Evolutionary conservation across 2,113 vertebrate genomes (phyloP), one percentile per base, ranked within the genome.

Genomic region (Daubentonia madagascariensis): DNA sequence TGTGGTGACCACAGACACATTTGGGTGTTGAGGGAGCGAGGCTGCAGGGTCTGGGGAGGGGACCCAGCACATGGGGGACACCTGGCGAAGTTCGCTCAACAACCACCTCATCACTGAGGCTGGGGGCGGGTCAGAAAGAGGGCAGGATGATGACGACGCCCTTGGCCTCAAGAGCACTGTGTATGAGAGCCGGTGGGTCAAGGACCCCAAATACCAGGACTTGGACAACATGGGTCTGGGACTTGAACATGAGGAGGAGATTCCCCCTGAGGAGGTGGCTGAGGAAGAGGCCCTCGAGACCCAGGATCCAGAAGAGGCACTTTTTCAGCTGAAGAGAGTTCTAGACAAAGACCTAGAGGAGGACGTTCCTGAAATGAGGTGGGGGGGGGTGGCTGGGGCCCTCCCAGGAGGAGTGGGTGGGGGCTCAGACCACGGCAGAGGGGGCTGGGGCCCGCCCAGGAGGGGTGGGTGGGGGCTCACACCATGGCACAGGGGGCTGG

Each of bases 101-200:
- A 4, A 0, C 8, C 45, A 5, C 28, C 12, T 0, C 0, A 7
- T 0, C 17, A 16, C 25, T 0, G 81, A 79, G 54, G 16, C 54
- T 0, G 10, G 1, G 12, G 37, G 1, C 0, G 37, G 0, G 22
- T 30, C 20, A 0, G 89, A 35, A 1, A 2, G 0, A 0, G 48
- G 1, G 7, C n/a, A 10, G 6, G 25, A n/a, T 0, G 1, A 40
- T 3, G 80, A 11, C 0, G 80, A 11, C 0, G 1, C 0, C 5
- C 11, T 3, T 14, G 17, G 18, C 23, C 10, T 25, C 13, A 80
- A 20, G 37, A 61, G 16, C 0, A 0, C 5, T 0, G 28, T 8
- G 2, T 54, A 2, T 0, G 16, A 37, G 28, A 28, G 22, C 50
- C 40, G 0, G 12, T 23, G 3, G 35, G 12, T 73, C 8, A 6